These are phyloP conservation scores for Bubo blakistoni DNA, from an alignment of 2,113 vertebrate species.

Conservation along the genomic window DNA sequence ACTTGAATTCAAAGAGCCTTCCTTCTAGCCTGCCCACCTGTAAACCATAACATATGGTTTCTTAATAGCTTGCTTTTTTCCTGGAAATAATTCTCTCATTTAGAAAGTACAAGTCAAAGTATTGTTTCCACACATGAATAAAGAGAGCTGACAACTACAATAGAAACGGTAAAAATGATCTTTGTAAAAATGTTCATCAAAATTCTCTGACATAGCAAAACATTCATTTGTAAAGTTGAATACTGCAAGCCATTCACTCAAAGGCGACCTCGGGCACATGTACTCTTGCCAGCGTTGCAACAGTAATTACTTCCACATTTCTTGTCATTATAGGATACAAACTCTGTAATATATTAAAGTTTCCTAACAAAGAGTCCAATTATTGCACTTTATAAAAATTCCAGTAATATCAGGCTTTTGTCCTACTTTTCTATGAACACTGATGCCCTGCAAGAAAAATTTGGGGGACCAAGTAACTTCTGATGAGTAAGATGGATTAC, in stretches of 20 bases:
- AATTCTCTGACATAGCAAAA: constrained; percentile 73
- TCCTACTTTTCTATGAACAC: constrained; percentile 61
- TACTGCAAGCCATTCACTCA: constrained; percentile 45
- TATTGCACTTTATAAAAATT: constrained; percentile 72
- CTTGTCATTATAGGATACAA: constrained; percentile 56
- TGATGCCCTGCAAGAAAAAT: constrained; percentile 48
- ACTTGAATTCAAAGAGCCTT: constrained; percentile 29
- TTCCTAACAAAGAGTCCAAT: constrained; percentile 69
- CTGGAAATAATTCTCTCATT: constrained; percentile 47
- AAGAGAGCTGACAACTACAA: constrained; percentile 58
- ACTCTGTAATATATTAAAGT: constrained; percentile 63
- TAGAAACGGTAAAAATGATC: constrained; percentile 75
- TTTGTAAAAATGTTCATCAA: constrained; percentile 73
- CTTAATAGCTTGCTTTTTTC: constrained; percentile 19
- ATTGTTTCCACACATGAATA: constrained; percentile 51
- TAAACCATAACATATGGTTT: constrained; percentile 3
- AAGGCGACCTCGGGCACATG: neutral
- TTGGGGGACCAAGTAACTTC: constrained; percentile 16
- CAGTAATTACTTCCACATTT: constrained; percentile 32
- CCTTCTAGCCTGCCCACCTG: constrained; percentile 17
- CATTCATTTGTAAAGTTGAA: constrained; percentile 65
- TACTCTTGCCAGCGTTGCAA: constrained; percentile 25
- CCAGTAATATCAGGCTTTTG: constrained; percentile 62
- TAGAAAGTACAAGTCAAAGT: constrained; percentile 61
- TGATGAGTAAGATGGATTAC: neutral